Evolutionary conservation across 2,888 invertebrate genomes (phyloP).

Genomic region (Tillus elongatus): DNA sequence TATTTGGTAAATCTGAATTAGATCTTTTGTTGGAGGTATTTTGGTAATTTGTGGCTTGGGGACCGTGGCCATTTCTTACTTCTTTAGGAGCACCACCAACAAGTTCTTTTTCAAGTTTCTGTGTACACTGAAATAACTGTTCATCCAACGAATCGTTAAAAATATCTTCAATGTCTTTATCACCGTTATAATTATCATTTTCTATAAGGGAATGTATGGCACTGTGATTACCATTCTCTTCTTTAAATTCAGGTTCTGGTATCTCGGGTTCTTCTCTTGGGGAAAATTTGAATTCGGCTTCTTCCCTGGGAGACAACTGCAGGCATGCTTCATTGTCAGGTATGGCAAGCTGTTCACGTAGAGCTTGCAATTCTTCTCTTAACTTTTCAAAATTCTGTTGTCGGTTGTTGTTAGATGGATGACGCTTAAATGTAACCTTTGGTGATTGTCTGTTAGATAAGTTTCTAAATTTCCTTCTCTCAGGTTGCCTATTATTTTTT

Average conservation of each 20-base stretch:
- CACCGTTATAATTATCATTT: constrained; percentile 10
- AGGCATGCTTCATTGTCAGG: constrained; percentile 30
- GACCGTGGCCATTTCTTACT: not conserved
- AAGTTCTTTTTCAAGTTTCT: constrained; percentile 31
- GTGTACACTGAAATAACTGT: constrained; percentile 34
- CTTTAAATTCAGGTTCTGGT: constrained; percentile 2
- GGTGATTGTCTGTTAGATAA: constrained; percentile 27
- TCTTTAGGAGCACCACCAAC: constrained; percentile 4
- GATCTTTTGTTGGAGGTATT: not conserved
- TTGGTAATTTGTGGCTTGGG: not conserved
- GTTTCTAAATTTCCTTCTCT: constrained; percentile 19
- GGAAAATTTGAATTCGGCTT: constrained; percentile 4
- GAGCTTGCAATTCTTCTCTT: constrained; percentile 32
- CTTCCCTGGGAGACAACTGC: constrained; percentile 26
- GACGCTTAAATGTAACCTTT: constrained; percentile 30
- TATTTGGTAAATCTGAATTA: not conserved
- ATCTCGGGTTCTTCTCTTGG: not conserved
- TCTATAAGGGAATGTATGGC: constrained; percentile 3
- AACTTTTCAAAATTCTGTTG: constrained; percentile 35
- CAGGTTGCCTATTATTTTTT: constrained; percentile 24
- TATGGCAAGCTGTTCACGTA: constrained; percentile 29
- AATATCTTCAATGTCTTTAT: constrained; percentile 25
- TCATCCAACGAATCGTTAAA: constrained; percentile 38
- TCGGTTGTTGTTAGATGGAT: constrained; percentile 28
- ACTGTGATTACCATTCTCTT: not conserved